Percentiles rank a stretch among this genome's conserved stretches.
Conservation (phyloP, 2,113 vertebrate species). For the Prolemur simus region DNA sequence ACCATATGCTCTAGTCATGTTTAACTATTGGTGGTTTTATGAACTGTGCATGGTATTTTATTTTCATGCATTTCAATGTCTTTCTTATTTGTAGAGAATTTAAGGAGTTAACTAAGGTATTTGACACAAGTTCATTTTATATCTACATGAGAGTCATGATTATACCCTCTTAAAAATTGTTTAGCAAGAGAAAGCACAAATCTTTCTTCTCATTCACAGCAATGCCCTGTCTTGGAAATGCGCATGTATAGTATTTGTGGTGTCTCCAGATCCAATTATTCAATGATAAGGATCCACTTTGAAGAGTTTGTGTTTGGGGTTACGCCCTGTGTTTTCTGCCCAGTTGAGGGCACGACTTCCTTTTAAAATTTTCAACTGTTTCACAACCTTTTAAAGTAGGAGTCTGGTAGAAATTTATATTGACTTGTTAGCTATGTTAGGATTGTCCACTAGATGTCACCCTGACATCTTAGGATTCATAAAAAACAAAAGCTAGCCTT, state of each 20-base stretch:
- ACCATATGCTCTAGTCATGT: neutral
- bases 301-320: neutral
- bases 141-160: neutral
- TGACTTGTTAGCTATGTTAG: neutral
- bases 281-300: neutral
- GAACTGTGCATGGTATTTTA: neutral
- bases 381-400: neutral
- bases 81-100: neutral
- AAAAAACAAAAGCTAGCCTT: neutral
- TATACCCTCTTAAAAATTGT: neutral
- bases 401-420: neutral
- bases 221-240: neutral
- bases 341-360: neutral
- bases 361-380: neutral
- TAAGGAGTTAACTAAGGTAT: neutral
- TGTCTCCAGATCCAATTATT: neutral
- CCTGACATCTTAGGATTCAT: neutral
- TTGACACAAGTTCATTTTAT: neutral
- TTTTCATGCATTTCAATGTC: neutral
- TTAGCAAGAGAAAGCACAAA: neutral
- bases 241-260: neutral
- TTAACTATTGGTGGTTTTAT: neutral
- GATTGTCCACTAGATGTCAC: conserved; percentile 61
- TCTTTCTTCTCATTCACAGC: neutral
- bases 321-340: neutral